Percentiles rank a stretch among this genome's conserved stretches.
phyloP scores from a whole-genome alignment of 1,140 invertebrate genomes.

The Melitaea cinxia region DNA sequence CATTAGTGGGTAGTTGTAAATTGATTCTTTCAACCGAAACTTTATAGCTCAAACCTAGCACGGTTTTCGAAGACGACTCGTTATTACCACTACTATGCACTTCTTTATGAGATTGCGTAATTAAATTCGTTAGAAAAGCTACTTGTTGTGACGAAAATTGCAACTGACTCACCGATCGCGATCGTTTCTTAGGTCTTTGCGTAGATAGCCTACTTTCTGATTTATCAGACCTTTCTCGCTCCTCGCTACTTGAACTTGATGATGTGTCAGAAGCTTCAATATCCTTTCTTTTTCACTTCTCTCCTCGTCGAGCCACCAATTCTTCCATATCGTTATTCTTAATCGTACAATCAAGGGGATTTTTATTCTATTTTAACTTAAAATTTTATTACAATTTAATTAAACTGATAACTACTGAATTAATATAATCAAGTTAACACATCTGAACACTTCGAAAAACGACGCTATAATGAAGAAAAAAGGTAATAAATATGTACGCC shows the following conservation, averaged over 20 bases:
- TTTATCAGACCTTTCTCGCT: not conserved
- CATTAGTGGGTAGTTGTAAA: not conserved
- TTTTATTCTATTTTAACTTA: not conserved
- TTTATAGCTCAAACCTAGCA: not conserved
- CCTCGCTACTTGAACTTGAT: not conserved
- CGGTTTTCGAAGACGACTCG: not conserved
- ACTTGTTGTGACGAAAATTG: not conserved
- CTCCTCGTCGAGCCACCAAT: not conserved
- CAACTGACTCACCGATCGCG: slow-evolving; percentile 2
- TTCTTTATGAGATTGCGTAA: not conserved
- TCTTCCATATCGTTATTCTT: not conserved
- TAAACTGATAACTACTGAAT: not conserved
- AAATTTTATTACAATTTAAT: not conserved
- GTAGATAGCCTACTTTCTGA: not conserved
- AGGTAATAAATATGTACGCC: not conserved
- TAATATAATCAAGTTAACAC: not conserved
- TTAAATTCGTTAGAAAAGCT: not conserved
- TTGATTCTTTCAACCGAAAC: not conserved
- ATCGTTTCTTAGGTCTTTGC: not conserved
- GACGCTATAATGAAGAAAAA: slow-evolving; percentile 1
- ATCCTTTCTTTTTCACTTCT: not conserved
- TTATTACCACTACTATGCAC: not conserved
- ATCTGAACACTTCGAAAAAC: slow-evolving; percentile 1
- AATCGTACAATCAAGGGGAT: not conserved
- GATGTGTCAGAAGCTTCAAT: not conserved